Evolutionary conservation across 1,140 invertebrate genomes (phyloP).

Genomic region (Mizuhopecten yessoensis): DNA sequence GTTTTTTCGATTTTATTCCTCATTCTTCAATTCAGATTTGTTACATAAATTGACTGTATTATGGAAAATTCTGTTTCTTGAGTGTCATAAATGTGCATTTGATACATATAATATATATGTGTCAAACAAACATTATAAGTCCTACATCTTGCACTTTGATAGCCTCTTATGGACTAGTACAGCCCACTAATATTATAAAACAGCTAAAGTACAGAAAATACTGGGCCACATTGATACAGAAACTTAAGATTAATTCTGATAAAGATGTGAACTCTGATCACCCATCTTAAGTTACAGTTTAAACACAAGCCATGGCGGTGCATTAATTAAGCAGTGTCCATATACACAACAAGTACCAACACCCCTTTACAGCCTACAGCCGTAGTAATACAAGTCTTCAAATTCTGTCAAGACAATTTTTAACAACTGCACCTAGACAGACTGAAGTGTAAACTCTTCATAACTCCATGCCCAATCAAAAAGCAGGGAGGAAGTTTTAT

Average conservation of each 20-base stretch:
- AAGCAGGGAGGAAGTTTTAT: background rate
- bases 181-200: background rate
- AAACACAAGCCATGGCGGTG: background rate
- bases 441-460: background rate
- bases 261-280: conserved; percentile 34
- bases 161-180: background rate
- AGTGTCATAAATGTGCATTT: too few species aligned
- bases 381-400: background rate
- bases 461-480: background rate
- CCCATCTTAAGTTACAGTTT: background rate
- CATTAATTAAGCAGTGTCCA: background rate
- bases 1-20: too few species aligned
- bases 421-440: conserved; percentile 23
- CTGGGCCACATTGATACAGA: background rate
- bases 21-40: too few species aligned
- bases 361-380: background rate
- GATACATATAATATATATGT: too few species aligned
- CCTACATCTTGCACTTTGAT: background rate
- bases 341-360: conserved; percentile 21
- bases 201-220: conserved; percentile 17
- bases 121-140: background rate
- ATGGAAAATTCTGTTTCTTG: too few species aligned
- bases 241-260: conserved; percentile 16
- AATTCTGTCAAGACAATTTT: conserved; percentile 25
- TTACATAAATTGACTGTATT: too few species aligned